phyloP scores from a whole-genome alignment of 2,797 vertebrate genomes.

The Thamnophis elegans region DNA sequence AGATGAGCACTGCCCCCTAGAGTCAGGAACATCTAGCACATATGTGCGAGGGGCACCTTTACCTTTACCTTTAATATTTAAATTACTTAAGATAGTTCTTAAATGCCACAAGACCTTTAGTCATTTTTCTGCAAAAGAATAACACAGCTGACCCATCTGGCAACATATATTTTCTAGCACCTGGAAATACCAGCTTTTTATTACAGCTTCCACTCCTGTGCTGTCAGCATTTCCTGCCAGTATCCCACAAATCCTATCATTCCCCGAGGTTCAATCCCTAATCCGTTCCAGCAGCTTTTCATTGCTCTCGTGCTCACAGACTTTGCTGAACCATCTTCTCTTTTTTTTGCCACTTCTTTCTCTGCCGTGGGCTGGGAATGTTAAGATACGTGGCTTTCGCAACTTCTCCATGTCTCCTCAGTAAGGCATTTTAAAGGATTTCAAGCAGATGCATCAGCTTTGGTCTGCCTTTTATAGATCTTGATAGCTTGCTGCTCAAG shows the following conservation, averaged over 20 bases:
- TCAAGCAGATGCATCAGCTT: not conserved
- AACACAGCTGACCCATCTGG: not conserved
- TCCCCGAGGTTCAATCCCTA: slow-evolving; percentile 50
- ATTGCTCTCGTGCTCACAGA: slow-evolving; percentile 41
- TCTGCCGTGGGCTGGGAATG: slow-evolving; percentile 29
- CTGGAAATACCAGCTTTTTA: slow-evolving; percentile 26
- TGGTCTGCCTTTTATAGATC: not conserved
- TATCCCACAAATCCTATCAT: slow-evolving; percentile 31
- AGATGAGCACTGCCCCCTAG: too few relatives aligned
- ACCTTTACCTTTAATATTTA: not conserved
- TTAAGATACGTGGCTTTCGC: slow-evolving; percentile 34
- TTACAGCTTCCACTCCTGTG: not conserved
- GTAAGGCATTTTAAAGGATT: slow-evolving; percentile 35
- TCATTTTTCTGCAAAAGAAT: not conserved
- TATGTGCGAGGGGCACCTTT: too few relatives aligned
- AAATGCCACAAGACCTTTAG: not conserved
- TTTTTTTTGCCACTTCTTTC: not conserved
- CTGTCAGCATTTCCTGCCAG: slow-evolving; percentile 32
- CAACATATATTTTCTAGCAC: not conserved
- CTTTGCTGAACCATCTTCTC: slow-evolving; percentile 45
- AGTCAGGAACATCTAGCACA: too few relatives aligned
- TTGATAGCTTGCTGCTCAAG: slow-evolving; percentile 11
- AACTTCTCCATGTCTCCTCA: slow-evolving; percentile 40
- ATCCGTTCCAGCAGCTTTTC: slow-evolving; percentile 46
- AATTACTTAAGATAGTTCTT: not conserved